Percentiles rank a stretch among this genome's conserved stretches.
phyloP scores from a whole-genome alignment of 2,888 invertebrate genomes.

The Tribolium freemani region DNA sequence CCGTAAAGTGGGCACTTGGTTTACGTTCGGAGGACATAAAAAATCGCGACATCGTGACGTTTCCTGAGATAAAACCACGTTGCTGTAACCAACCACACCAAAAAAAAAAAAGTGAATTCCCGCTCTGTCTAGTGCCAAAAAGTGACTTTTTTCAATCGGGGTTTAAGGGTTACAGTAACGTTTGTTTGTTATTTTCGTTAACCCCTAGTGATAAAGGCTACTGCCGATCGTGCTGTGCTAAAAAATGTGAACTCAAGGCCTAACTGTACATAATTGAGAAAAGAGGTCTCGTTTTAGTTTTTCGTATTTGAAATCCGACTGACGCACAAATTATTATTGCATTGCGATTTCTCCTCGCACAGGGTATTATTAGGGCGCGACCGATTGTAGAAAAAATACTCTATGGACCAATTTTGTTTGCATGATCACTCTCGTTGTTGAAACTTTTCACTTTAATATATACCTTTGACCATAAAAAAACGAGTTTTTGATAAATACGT shows the following conservation, averaged over 20 bases:
- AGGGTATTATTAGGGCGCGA: constrained; percentile 33
- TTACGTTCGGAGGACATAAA: constrained; percentile 72
- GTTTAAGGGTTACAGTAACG: not conserved
- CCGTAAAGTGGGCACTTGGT: constrained; percentile 73
- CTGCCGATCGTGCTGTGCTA: constrained; percentile 58
- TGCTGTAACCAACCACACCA: constrained; percentile 64
- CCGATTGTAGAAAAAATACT: not conserved
- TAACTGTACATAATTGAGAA: constrained; percentile 35
- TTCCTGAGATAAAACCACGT: constrained; percentile 71
- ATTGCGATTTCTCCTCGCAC: constrained; percentile 12
- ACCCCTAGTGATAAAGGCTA: constrained; percentile 57
- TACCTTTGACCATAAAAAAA: constrained; percentile 9
- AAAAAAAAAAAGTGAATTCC: constrained; percentile 23
- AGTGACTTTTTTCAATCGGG: constrained; percentile 6
- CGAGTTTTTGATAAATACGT: constrained; percentile 10
- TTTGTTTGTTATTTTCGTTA: constrained; percentile 5
- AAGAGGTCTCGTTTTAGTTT: constrained; percentile 21
- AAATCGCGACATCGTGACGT: constrained; percentile 69
- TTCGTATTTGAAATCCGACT: constrained; percentile 5
- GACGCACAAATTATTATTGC: constrained; percentile 13
- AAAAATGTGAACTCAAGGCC: constrained; percentile 45
- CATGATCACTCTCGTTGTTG: too few species aligned
- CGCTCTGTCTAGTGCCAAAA: constrained; percentile 49
- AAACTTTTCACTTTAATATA: constrained; percentile 21
- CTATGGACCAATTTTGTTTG: constrained; percentile 33